Evolutionary conservation across 2,888 invertebrate genomes (phyloP).

Genomic region (Cordilura impudica): DNA sequence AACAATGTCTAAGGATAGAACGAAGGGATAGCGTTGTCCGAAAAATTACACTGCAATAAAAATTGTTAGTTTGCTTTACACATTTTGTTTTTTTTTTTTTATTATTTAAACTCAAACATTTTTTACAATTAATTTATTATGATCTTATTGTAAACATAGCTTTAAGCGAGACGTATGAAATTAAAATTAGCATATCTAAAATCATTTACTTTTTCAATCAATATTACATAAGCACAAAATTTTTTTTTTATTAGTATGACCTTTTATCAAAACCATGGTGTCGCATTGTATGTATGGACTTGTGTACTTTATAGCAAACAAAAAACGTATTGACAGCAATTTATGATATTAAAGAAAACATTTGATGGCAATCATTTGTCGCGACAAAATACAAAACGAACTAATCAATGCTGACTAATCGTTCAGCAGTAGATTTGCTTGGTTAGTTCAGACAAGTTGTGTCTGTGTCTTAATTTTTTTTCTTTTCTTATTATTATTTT

Average conservation of each 20-base stretch:
- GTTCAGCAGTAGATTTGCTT: not conserved
- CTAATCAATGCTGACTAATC: conserved; percentile 53
- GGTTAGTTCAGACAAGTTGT: conserved; percentile 12
- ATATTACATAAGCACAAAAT: not conserved
- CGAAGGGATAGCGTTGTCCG: too few species aligned
- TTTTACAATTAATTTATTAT: too few species aligned
- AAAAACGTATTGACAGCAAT: conserved; percentile 57
- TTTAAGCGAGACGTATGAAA: too few species aligned
- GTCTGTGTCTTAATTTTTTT: not conserved
- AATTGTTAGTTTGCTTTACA: too few species aligned
- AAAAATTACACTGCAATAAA: too few species aligned
- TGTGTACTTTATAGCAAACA: conserved; percentile 14
- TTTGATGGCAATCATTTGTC: conserved; percentile 60
- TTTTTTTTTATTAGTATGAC: conserved; percentile 9
- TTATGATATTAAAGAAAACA: conserved; percentile 57
- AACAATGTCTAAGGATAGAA: too few species aligned
- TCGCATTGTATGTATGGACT: not conserved
- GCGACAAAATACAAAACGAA: conserved; percentile 43
- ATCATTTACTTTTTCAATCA: not conserved
- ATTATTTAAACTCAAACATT: too few species aligned
- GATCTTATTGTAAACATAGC: too few species aligned
- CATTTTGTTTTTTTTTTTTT: too few species aligned
- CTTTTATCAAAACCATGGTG: conserved; percentile 13
- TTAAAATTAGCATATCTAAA: too few species aligned
- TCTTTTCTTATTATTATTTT: not conserved